Conservation (phyloP, 2,797 vertebrate genomes). For the Melanotaenia nigrans region DNA sequence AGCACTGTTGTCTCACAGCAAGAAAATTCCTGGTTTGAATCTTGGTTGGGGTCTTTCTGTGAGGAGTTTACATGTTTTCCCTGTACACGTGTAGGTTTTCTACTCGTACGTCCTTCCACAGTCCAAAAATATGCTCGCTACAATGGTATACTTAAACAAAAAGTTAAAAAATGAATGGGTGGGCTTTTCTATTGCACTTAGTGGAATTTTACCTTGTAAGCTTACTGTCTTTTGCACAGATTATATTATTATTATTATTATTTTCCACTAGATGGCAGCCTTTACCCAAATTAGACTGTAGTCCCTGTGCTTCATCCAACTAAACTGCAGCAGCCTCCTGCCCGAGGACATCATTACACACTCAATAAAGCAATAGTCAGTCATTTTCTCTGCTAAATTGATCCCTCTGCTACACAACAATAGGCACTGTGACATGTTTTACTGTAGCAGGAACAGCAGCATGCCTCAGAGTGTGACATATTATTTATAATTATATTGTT, state of each 20-base stretch:
- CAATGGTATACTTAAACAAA: neutral
- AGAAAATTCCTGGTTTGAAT: neutral
- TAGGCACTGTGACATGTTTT: constrained; percentile 60
- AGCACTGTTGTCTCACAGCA: neutral
- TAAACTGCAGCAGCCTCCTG: constrained; percentile 45
- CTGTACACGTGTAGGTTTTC: too few relatives aligned
- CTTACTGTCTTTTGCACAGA: neutral
- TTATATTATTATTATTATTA: too few relatives aligned
- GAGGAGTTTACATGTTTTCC: too few relatives aligned
- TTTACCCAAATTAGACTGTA: constrained; percentile 13
- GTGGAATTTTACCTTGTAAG: neutral
- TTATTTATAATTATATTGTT: constrained; percentile 63
- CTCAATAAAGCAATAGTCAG: constrained; percentile 82
- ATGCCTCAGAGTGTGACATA: constrained; percentile 48
- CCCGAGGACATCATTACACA: constrained; percentile 76
- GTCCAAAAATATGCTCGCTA: neutral
- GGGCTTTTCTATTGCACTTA: neutral
- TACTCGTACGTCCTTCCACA: neutral
- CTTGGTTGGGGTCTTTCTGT: too few relatives aligned
- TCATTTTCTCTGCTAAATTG: constrained; percentile 80
- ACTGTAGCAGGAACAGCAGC: constrained; percentile 50
- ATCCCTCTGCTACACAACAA: constrained; percentile 74
- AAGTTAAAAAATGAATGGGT: neutral
- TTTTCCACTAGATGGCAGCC: constrained; percentile 69
- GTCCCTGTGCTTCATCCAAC: neutral